phyloP scores from a whole-genome alignment of 2,888 invertebrate genomes.

The Apodemia hepburni region DNA sequence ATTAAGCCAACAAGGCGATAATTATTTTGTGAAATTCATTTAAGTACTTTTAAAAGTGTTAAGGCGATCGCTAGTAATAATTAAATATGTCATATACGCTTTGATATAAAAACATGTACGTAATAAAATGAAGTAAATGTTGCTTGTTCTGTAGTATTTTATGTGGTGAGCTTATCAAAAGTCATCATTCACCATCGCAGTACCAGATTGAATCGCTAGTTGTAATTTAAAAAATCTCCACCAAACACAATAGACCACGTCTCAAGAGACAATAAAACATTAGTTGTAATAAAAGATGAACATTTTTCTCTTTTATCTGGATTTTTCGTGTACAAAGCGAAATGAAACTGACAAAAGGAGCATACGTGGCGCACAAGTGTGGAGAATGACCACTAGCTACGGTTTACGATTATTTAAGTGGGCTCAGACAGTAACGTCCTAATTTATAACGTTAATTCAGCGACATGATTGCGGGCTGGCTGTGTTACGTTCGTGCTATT shows the following conservation, averaged over 20 bases:
- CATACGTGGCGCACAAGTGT: conserved; percentile 62
- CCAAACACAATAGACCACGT: conserved; percentile 5
- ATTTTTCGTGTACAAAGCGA: conserved; percentile 41
- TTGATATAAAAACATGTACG: no score
- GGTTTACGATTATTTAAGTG: conserved; percentile 75
- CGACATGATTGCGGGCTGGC: conserved; percentile 52
- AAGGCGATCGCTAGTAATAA: no score
- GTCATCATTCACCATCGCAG: neutral
- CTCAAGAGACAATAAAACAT: conserved; percentile 17
- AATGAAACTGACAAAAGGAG: conserved; percentile 45
- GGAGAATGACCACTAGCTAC: conserved; percentile 56
- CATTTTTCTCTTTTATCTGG: conserved; percentile 30
- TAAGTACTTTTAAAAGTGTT: no score
- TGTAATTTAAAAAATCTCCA: neutral
- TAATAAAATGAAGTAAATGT: no score
- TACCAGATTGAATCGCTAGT: neutral
- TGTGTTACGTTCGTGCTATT: conserved; percentile 35
- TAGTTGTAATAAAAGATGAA: conserved; percentile 15
- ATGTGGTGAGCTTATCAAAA: neutral
- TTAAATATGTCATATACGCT: no score
- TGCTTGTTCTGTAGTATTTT: no score
- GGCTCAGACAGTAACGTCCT: conserved; percentile 65
- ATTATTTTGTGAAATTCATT: no score
- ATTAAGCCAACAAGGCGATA: no score
- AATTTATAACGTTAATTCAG: conserved; percentile 77